These are phyloP conservation scores for Schizaphis graminum DNA, from an alignment of 2,888 invertebrate species.

Conservation along the genomic window DNA sequence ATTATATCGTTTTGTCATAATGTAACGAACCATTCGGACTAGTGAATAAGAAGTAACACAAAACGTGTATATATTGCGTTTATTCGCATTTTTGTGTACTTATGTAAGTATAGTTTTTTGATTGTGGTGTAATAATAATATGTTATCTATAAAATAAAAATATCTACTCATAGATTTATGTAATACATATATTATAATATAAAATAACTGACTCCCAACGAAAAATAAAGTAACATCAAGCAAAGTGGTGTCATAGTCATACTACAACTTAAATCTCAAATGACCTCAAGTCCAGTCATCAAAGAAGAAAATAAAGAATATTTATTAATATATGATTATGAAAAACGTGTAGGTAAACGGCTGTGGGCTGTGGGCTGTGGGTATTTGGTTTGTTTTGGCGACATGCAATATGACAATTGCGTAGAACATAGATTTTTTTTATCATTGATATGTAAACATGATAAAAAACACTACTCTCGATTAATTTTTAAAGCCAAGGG, in stretches of 20 bases:
- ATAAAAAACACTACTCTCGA: background rate
- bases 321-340: background rate
- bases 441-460: background rate
- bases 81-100: background rate
- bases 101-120: background rate
- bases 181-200: background rate
- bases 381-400: background rate
- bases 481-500: background rate
- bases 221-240: background rate
- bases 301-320: background rate
- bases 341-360: background rate
- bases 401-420: background rate
- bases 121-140: background rate
- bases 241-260: background rate
- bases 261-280: background rate
- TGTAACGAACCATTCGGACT: background rate
- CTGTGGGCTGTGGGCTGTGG: background rate
- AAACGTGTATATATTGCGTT: background rate
- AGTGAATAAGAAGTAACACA: background rate
- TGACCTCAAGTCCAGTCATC: background rate
- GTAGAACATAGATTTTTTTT: background rate
- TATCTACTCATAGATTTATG: background rate
- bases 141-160: background rate
- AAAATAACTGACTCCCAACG: background rate
- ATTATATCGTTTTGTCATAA: background rate